phyloP scores from a whole-genome alignment of 1,140 invertebrate genomes.

The Muscidifurax raptorellus region DNA sequence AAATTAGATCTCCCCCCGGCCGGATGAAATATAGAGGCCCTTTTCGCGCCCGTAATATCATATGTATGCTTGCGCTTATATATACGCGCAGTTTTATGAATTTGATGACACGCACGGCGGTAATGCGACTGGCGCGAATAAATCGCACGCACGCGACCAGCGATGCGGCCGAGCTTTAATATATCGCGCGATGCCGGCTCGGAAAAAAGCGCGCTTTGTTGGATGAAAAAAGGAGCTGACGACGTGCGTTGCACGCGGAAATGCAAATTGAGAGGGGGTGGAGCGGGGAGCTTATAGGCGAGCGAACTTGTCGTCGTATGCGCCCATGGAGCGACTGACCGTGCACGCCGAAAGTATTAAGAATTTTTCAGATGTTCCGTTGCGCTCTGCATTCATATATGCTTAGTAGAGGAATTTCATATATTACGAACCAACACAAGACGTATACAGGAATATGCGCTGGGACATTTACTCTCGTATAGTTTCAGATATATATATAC shows the following conservation, averaged over 20 bases:
- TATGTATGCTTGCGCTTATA: not conserved
- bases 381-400: constrained; percentile 1
- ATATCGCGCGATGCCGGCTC: not conserved
- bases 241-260: not conserved
- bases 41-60: not conserved
- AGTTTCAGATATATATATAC: too few species aligned
- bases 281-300: not conserved
- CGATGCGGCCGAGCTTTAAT: not conserved
- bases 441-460: not conserved
- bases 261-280: not conserved
- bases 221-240: not conserved
- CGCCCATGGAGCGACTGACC: not conserved
- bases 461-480: too few species aligned
- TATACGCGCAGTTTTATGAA: constrained; percentile 32
- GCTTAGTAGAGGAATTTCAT: constrained; percentile 5
- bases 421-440: not conserved
- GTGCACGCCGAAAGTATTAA: not conserved
- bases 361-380: constrained; percentile 15
- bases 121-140: not conserved
- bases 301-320: not conserved
- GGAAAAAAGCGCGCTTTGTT: not conserved
- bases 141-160: constrained; percentile 17
- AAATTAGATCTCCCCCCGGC: constrained; percentile 39
- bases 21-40: constrained; percentile 41
- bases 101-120: constrained; percentile 14